Percentiles rank a stretch among this genome's conserved stretches.
Conservation (phyloP, 1,140 invertebrate species). For the Drosophila athabasca region DNA sequence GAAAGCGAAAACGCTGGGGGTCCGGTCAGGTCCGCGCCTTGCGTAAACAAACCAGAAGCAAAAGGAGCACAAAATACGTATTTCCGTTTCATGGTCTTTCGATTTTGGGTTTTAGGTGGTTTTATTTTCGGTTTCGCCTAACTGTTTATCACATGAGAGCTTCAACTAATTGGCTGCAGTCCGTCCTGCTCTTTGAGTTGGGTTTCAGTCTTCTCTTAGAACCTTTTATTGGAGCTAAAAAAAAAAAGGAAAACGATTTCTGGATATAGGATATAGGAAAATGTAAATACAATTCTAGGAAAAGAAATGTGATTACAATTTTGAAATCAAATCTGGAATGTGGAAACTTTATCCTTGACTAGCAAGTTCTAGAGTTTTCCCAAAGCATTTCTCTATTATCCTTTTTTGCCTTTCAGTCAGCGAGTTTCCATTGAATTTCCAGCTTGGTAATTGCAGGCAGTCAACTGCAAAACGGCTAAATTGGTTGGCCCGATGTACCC, state of each 20-base stretch:
- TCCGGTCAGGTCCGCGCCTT: conserved; percentile 56
- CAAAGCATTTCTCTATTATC: background rate
- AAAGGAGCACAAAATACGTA: conserved; percentile 9
- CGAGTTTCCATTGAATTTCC: conserved; percentile 55
- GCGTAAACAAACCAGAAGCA: conserved; percentile 50
- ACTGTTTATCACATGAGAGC: conserved; percentile 71
- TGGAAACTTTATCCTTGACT: no score
- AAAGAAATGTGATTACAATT: no score
- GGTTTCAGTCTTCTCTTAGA: conserved; percentile 31
- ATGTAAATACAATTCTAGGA: no score
- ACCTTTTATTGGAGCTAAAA: conserved; percentile 48
- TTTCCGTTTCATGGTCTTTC: conserved; percentile 48
- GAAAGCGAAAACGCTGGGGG: conserved; percentile 77
- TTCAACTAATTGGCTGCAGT: conserved; percentile 59
- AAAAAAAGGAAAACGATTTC: conserved; percentile 10
- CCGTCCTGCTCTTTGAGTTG: conserved; percentile 47
- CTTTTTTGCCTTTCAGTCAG: background rate
- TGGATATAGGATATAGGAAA: conserved; percentile 3
- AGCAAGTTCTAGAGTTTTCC: no score
- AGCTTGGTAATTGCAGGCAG: conserved; percentile 59
- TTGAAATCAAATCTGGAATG: no score
- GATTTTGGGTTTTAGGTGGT: conserved; percentile 4
- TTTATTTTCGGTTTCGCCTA: conserved; percentile 44
- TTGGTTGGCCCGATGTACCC: conserved; percentile 51
- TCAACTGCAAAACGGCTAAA: conserved; percentile 72